Evolutionary conservation across 1,140 invertebrate species (phyloP).

Genomic region (Chironomus striatipennis): DNA sequence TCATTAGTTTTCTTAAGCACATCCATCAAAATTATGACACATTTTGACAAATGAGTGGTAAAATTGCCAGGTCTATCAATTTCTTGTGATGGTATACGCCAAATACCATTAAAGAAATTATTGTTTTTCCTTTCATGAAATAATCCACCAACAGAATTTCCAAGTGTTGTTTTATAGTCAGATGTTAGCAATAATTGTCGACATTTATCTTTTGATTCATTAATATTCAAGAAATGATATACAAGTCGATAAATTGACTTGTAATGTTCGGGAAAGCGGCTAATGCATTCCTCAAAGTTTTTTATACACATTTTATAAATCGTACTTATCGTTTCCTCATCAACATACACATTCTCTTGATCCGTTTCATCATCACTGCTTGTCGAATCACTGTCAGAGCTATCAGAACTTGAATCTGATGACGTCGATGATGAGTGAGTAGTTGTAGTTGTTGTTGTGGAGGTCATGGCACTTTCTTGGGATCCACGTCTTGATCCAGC

Average conservation of each 20-base stretch:
- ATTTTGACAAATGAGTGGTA: constrained; percentile 80
- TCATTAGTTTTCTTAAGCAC: constrained; percentile 71
- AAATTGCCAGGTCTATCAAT: constrained; percentile 88
- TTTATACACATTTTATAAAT: constrained; percentile 53
- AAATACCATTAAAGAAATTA: constrained; percentile 91
- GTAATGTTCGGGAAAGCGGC: constrained; percentile 82
- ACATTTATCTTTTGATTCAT: constrained; percentile 51
- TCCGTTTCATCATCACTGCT: constrained; percentile 37
- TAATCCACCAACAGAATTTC: constrained; percentile 62
- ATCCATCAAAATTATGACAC: constrained; percentile 70
- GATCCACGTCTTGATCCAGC: constrained; percentile 24
- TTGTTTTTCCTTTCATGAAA: constrained; percentile 74
- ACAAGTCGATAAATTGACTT: constrained; percentile 84
- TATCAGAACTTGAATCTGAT: constrained; percentile 32
- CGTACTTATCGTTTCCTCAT: constrained; percentile 40
- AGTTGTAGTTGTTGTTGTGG: constrained; percentile 25
- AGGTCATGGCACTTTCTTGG: constrained; percentile 26
- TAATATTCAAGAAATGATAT: constrained; percentile 71
- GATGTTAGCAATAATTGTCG: constrained; percentile 61
- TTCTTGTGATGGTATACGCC: constrained; percentile 82
- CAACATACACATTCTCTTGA: constrained; percentile 35
- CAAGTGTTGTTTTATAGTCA: constrained; percentile 49
- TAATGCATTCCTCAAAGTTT: constrained; percentile 74
- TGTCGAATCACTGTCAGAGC: constrained; percentile 41
- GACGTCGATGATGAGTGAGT: constrained; percentile 24